These are phyloP conservation scores for Lagria hirta DNA, from an alignment of 2,888 invertebrate genomes.

Conservation along the genomic window DNA sequence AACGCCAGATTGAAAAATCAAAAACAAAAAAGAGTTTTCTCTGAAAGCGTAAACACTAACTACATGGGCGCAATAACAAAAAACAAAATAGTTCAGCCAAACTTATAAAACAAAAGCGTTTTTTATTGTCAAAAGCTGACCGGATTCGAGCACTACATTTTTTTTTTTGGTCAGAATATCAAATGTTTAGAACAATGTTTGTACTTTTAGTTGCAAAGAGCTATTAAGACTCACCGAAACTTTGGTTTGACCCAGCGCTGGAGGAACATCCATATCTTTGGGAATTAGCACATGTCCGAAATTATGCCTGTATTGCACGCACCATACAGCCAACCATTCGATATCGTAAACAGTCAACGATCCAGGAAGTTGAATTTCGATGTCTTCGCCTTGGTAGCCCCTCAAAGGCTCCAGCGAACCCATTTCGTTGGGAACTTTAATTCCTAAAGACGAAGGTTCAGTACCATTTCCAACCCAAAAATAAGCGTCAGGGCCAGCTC, in stretches of 20 bases:
- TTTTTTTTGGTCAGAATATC: too few species aligned
- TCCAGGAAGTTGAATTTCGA: constrained; percentile 85
- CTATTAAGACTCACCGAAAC: constrained; percentile 86
- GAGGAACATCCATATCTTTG: constrained; percentile 85
- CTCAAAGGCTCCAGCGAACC: constrained; percentile 78
- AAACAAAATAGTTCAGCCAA: too few species aligned
- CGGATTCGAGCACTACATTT: too few species aligned
- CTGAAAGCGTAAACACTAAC: too few species aligned
- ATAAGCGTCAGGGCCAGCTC: constrained; percentile 88
- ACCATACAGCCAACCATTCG: constrained; percentile 91
- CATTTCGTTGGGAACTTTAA: constrained; percentile 86
- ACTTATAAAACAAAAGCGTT: too few species aligned
- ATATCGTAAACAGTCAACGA: constrained; percentile 85
- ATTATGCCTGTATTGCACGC: constrained; percentile 85
- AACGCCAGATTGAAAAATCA: too few species aligned
- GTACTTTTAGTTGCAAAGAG: too few species aligned
- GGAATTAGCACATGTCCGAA: constrained; percentile 89
- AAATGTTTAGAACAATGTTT: too few species aligned
- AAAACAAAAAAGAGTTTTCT: too few species aligned
- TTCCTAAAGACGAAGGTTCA: constrained; percentile 77
- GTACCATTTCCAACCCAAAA: constrained; percentile 93
- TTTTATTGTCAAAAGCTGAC: too few species aligned
- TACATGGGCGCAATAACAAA: too few species aligned
- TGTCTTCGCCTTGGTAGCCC: constrained; percentile 88
- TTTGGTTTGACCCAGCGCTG: constrained; percentile 86